Evolutionary conservation across 2,797 vertebrate genomes (phyloP).

Genomic region (Huso huso): DNA sequence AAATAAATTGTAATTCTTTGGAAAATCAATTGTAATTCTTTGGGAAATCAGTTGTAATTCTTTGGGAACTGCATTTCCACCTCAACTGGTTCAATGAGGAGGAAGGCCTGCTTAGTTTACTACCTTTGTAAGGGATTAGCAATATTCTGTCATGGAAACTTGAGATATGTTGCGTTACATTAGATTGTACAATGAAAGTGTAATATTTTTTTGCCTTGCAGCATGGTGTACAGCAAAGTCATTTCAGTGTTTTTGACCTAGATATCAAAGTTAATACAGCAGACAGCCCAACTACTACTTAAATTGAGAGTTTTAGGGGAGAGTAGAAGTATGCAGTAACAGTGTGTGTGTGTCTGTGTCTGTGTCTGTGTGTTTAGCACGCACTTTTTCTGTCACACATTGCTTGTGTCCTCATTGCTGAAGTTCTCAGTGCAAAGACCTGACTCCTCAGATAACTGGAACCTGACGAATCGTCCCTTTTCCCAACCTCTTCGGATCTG

Average conservation of each 20-base stretch:
- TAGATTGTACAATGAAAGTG: background rate
- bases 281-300: background rate
- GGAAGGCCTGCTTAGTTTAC: too few species aligned
- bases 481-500: constrained; percentile 80
- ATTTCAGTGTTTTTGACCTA: constrained; percentile 4
- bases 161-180: background rate
- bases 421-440: background rate
- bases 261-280: constrained; percentile 12
- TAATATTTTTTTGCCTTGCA: background rate
- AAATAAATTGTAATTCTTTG: too few species aligned
- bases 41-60: too few species aligned
- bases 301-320: background rate
- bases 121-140: too few species aligned
- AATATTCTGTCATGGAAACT: too few species aligned
- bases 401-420: constrained; percentile 35
- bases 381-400: constrained; percentile 34
- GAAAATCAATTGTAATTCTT: too few species aligned
- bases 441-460: constrained; percentile 28
- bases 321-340: background rate
- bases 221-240: constrained; percentile 9
- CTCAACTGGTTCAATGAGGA: too few species aligned
- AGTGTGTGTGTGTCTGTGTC: background rate
- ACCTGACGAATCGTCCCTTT: constrained; percentile 44
- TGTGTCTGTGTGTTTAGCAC: too few species aligned
- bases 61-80: too few species aligned